Evolutionary conservation across 2,888 invertebrate species (phyloP).

Genomic region (Tetrapedia diversipes): DNA sequence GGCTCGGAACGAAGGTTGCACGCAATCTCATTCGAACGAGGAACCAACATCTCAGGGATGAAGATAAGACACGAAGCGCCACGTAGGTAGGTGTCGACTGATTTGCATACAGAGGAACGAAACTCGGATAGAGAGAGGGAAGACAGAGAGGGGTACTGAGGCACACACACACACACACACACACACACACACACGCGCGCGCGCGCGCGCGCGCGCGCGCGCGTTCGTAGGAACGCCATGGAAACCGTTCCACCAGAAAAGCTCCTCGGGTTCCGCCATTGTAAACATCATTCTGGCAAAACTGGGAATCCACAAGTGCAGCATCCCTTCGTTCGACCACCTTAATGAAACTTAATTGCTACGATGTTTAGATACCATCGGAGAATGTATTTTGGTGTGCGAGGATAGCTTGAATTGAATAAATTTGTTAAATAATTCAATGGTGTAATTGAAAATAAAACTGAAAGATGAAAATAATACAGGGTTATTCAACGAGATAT

Average conservation of each 20-base stretch:
- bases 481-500: too few relatives aligned
- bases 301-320: slow-evolving; percentile 1
- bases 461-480: too few relatives aligned
- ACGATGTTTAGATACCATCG: neutral
- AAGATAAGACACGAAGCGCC: slow-evolving; percentile 75
- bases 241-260: slow-evolving; percentile 51
- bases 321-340: neutral
- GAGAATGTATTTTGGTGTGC: neutral
- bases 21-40: slow-evolving; percentile 70
- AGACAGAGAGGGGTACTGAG: slow-evolving; percentile 20
- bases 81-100: slow-evolving; percentile 71
- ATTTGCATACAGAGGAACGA: slow-evolving; percentile 73
- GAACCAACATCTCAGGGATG: slow-evolving; percentile 64
- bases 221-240: slow-evolving; percentile 25
- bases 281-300: slow-evolving; percentile 20
- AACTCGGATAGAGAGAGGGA: slow-evolving; percentile 40
- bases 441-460: too few relatives aligned
- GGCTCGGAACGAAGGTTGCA: slow-evolving; percentile 60
- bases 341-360: neutral
- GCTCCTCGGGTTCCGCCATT: slow-evolving; percentile 27
- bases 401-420: neutral
- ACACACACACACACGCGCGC: too few relatives aligned
- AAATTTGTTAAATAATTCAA: too few relatives aligned
- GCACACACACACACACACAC: too few relatives aligned
- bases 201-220: too few relatives aligned